These are phyloP conservation scores for Mormyrus proboscirostris DNA, from an alignment of 2,797 vertebrate species.

Conservation along the genomic window DNA sequence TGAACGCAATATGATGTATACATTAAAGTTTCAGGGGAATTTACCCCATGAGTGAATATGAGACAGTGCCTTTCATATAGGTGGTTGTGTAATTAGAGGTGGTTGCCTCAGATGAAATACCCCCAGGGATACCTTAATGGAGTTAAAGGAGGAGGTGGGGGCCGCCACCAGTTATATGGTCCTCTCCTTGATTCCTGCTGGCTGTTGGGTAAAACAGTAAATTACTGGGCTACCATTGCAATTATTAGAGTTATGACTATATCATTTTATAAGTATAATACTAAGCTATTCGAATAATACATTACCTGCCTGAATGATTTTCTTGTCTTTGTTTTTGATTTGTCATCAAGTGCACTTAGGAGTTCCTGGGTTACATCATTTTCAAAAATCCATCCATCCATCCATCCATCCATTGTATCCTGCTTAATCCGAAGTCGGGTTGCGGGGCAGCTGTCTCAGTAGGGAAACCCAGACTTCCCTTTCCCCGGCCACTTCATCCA, in stretches of 20 bases:
- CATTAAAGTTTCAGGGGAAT: too few relatives aligned
- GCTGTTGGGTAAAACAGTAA: not conserved
- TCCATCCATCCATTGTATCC: too few relatives aligned
- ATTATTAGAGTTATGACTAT: not conserved
- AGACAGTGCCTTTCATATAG: not conserved
- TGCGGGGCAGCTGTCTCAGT: too few relatives aligned
- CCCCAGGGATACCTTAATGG: not conserved
- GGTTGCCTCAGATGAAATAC: slow-evolving; percentile 9
- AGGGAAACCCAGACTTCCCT: too few relatives aligned
- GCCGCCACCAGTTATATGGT: not conserved
- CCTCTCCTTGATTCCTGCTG: slow-evolving; percentile 21
- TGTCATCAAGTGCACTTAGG: not conserved
- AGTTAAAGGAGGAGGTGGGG: not conserved
- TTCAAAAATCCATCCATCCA: not conserved
- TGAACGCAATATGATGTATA: not conserved
- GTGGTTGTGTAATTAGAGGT: not conserved
- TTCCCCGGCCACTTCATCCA: too few relatives aligned
- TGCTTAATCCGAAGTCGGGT: too few relatives aligned
- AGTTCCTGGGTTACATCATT: not conserved
- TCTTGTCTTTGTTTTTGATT: not conserved
- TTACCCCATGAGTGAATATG: too few relatives aligned
- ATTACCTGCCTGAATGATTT: not conserved
- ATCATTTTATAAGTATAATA: not conserved
- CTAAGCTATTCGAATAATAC: not conserved
- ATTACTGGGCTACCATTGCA: not conserved